Conservation (phyloP, 1,140 invertebrate species). For the Cydia pomonella region DNA sequence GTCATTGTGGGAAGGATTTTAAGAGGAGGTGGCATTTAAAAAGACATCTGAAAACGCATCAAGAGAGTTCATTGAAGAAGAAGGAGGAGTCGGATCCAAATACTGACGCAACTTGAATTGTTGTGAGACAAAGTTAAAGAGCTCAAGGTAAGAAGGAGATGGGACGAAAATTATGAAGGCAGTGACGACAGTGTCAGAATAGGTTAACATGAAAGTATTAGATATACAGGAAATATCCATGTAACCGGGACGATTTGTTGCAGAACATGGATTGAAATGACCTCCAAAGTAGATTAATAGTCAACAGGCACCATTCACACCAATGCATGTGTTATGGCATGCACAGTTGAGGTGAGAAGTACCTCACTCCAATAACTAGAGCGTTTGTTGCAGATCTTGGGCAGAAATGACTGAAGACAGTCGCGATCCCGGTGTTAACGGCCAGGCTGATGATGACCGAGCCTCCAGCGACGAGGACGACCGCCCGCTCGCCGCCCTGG, state of each 20-base stretch:
- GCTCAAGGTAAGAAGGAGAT: neutral
- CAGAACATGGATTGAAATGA: too few species aligned
- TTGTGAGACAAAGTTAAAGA: constrained; percentile 7
- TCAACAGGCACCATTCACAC: neutral
- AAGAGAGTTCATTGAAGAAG: neutral
- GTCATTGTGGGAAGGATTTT: constrained; percentile 79
- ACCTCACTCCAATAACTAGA: constrained; percentile 37
- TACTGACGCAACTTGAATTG: neutral
- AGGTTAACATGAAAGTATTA: too few species aligned
- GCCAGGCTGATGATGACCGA: constrained; percentile 13
- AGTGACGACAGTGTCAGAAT: too few species aligned
- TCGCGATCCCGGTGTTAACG: neutral
- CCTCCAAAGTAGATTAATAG: neutral
- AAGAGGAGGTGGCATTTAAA: constrained; percentile 61
- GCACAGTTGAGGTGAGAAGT: neutral
- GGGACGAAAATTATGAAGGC: too few species aligned
- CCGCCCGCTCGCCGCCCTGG: constrained; percentile 53
- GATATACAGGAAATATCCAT: too few species aligned
- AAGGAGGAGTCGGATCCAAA: neutral
- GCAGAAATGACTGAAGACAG: neutral
- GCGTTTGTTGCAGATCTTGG: constrained; percentile 68
- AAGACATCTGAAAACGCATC: constrained; percentile 60
- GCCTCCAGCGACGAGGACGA: constrained; percentile 48
- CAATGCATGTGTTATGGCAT: constrained; percentile 12
- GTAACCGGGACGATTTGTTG: too few species aligned